Evolutionary conservation across 2,888 invertebrate genomes (phyloP).

Genomic region (Nycteola revayana): DNA sequence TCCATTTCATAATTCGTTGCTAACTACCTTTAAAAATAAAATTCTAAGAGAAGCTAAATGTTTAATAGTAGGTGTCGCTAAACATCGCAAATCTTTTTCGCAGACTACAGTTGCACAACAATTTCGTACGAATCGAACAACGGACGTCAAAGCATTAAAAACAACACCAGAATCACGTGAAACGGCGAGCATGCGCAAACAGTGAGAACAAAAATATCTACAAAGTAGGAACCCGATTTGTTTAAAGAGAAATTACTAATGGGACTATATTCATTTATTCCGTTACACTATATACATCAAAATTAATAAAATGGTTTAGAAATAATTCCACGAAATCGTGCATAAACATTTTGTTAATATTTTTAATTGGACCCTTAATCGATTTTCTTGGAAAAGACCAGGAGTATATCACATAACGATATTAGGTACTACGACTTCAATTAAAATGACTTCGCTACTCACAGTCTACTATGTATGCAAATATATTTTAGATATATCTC

Average conservation of each 20-base stretch:
- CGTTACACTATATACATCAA: slow-evolving; percentile 30
- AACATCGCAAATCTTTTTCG: slow-evolving; percentile 10
- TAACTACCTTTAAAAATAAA: too few relatives aligned
- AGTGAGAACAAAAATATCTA: slow-evolving; percentile 38
- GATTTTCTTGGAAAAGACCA: slow-evolving; percentile 20
- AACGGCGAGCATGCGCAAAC: slow-evolving; percentile 44
- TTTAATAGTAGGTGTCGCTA: too few relatives aligned
- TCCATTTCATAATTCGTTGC: too few relatives aligned
- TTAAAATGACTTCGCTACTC: too few relatives aligned
- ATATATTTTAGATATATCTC: too few relatives aligned
- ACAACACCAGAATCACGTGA: slow-evolving; percentile 58
- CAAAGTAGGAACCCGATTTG: slow-evolving; percentile 11
- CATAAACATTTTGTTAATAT: slow-evolving; percentile 3
- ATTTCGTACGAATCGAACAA: slow-evolving; percentile 37
- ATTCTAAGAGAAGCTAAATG: too few relatives aligned
- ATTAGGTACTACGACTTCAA: too few relatives aligned
- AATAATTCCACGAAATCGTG: slow-evolving; percentile 18
- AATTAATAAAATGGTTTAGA: slow-evolving; percentile 16
- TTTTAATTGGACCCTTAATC: slow-evolving; percentile 14
- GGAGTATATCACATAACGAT: too few relatives aligned
- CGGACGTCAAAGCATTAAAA: slow-evolving; percentile 45
- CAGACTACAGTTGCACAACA: slow-evolving; percentile 44
- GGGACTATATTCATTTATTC: slow-evolving; percentile 26
- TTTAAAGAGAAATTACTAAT: too few relatives aligned
- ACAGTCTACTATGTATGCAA: too few relatives aligned